These are phyloP conservation scores for Alentia gelatinosa DNA, from an alignment of 2,888 invertebrate genomes.

Conservation along the genomic window DNA sequence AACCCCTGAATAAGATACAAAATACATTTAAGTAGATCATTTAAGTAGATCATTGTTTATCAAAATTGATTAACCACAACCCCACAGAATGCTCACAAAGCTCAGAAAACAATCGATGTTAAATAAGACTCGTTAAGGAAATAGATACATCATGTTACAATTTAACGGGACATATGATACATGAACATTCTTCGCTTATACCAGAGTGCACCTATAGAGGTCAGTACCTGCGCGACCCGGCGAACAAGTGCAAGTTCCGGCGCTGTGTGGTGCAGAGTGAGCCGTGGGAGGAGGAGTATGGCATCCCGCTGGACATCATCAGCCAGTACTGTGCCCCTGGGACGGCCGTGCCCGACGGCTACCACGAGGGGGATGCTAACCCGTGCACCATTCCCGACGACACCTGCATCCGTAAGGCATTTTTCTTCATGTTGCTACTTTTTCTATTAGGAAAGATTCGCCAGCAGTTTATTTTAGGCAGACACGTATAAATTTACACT, in stretches of 20 bases:
- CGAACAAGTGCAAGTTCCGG: background rate
- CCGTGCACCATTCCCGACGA: background rate
- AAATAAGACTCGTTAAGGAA: background rate
- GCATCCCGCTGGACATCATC: slow-evolving; percentile 25
- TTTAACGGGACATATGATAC: background rate
- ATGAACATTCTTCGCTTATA: background rate
- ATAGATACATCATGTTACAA: background rate
- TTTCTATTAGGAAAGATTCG: too few relatives aligned
- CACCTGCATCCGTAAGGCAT: background rate
- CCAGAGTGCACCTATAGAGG: background rate
- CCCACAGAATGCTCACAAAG: too few relatives aligned
- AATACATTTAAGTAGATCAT: too few relatives aligned
- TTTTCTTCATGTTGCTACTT: background rate
- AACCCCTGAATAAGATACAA: too few relatives aligned
- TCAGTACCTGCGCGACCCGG: slow-evolving; percentile 7
- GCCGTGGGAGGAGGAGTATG: slow-evolving; percentile 15
- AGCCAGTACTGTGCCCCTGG: background rate
- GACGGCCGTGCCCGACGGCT: background rate
- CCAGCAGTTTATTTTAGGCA: too few relatives aligned
- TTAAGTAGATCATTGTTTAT: too few relatives aligned
- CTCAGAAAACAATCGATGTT: background rate
- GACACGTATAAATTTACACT: too few relatives aligned
- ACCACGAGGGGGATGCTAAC: background rate
- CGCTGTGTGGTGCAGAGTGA: background rate
- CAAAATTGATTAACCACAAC: too few relatives aligned